phyloP scores from a whole-genome alignment of 2,888 invertebrate species.

The Synanthedon tipuliformis region DNA sequence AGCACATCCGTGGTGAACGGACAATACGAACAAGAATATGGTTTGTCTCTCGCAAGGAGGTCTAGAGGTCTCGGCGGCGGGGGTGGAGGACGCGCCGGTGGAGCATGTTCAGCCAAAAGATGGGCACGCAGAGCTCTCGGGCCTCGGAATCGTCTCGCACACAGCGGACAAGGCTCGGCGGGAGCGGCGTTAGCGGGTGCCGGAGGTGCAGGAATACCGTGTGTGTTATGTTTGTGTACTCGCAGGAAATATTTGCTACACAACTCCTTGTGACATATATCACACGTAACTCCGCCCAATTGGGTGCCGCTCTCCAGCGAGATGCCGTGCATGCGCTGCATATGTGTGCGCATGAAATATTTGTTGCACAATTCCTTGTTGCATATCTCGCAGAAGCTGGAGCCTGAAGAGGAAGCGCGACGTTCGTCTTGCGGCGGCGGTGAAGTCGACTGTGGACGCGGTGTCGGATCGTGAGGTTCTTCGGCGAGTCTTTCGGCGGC shows the following conservation, averaged over 20 bases:
- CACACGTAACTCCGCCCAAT: constrained; percentile 94
- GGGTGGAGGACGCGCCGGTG: constrained; percentile 48
- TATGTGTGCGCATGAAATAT: constrained; percentile 99
- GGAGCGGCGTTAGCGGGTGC: constrained; percentile 64
- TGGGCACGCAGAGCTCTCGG: constrained; percentile 91
- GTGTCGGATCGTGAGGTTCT: constrained; percentile 34
- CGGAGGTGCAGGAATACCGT: constrained; percentile 92
- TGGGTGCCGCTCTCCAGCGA: constrained; percentile 93
- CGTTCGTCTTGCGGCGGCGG: constrained; percentile 56
- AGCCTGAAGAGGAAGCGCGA: constrained; percentile 73
- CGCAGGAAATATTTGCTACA: constrained; percentile 98
- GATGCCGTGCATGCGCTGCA: constrained; percentile 98
- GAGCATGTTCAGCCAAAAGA: constrained; percentile 87
- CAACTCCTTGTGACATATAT: constrained; percentile 97
- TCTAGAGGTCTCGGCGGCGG: constrained; percentile 67
- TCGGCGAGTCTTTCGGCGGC: constrained; percentile 69
- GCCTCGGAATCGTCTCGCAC: constrained; percentile 87
- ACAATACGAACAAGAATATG: constrained; percentile 91
- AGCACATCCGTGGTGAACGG: constrained; percentile 90
- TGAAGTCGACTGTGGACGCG: constrained; percentile 44
- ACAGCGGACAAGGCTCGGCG: constrained; percentile 78
- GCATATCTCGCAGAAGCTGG: constrained; percentile 96
- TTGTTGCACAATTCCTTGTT: constrained; percentile 99
- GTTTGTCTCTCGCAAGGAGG: constrained; percentile 72
- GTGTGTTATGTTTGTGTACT: constrained; percentile 98